Evolutionary conservation across 2,797 vertebrate species (phyloP), one percentile per base, ranked within the genome.

Genomic region (Falco berigora): DNA sequence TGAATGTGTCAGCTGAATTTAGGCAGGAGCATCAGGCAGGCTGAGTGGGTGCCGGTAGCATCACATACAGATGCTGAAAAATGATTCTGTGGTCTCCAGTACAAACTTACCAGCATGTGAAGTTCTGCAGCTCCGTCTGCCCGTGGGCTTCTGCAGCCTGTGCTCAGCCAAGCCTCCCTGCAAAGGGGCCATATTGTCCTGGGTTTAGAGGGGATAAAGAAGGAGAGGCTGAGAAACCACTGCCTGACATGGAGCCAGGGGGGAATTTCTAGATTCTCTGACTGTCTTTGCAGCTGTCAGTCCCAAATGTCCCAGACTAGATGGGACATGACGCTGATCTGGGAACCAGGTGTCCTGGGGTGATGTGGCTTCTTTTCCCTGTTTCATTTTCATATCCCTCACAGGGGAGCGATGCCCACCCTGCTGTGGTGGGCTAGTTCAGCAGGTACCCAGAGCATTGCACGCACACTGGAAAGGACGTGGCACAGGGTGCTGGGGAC

Each of bases 391-490:
- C 67, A 11, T 23, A 10, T 32, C 42, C 4, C 38, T 53, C 17
- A 2, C 4, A 2, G 18, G 9, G 8, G 3, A 53, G 18, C 0
- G 4, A 76, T 85, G 66, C 22, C 40, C 24, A 49, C 36, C 14
- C 62, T 61, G 73, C 58, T 71, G 25, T 61, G 52, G 21, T 38
- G 64, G 25, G 27, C 6, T 2, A 10, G 53, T 17, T 82, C 72
- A 58, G 82, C 64, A 66, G 76, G 30, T 30, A 7, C 21, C 34
- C 68, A 61, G n/a, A 40, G 83, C 73, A 73, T 25, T 4, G 1
- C 14, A 0, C 5, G 6, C 27, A 18, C 8, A 1, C 61, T 34
- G 74, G 86, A 73, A 62, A 47, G 64, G 67, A 80, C 7, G 40
- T 5, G 17, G 44, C 4, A n/a, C 61, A 22, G 71, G 66, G 7